Evolutionary conservation across 2,797 vertebrate species (phyloP).

Genomic region (Erethizon dorsatum): DNA sequence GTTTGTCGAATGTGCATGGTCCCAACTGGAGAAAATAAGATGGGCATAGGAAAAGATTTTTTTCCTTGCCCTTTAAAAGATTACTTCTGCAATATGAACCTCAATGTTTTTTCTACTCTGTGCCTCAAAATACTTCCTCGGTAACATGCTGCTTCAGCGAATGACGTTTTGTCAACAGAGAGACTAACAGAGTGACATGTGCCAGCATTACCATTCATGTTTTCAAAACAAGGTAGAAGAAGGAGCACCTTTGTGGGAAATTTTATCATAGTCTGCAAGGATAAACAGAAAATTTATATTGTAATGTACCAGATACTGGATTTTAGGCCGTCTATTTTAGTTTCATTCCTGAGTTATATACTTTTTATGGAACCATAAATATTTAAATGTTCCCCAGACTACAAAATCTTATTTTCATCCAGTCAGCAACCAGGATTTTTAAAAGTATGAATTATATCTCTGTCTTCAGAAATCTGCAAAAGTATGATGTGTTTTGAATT

Average conservation of each 20-base stretch:
- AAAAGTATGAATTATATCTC: conserved; percentile 17
- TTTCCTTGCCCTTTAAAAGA: neutral
- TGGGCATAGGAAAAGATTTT: neutral
- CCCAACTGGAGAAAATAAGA: neutral
- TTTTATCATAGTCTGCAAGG: neutral
- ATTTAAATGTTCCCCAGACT: conserved; percentile 52
- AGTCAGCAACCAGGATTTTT: neutral
- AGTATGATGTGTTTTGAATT: neutral
- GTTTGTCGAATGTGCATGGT: neutral
- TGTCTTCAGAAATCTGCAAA: conserved; percentile 11
- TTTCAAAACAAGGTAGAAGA: neutral
- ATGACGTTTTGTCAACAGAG: neutral
- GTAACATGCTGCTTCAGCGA: neutral
- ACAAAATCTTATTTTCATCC: neutral
- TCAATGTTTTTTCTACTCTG: neutral
- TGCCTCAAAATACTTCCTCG: neutral
- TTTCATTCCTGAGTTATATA: conserved; percentile 4
- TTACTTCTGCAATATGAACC: neutral
- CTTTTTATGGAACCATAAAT: conserved; percentile 36
- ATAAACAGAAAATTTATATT: conserved; percentile 51
- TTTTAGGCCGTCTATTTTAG: conserved; percentile 6
- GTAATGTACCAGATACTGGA: neutral
- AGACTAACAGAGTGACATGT: neutral
- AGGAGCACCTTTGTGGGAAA: neutral
- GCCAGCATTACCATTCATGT: neutral